A percentile compares a stretch with the other conserved stretches of the same genome.
Evolutionary conservation across 2,113 vertebrate species (phyloP).

Genomic region (Notarius quadriscutis): DNA sequence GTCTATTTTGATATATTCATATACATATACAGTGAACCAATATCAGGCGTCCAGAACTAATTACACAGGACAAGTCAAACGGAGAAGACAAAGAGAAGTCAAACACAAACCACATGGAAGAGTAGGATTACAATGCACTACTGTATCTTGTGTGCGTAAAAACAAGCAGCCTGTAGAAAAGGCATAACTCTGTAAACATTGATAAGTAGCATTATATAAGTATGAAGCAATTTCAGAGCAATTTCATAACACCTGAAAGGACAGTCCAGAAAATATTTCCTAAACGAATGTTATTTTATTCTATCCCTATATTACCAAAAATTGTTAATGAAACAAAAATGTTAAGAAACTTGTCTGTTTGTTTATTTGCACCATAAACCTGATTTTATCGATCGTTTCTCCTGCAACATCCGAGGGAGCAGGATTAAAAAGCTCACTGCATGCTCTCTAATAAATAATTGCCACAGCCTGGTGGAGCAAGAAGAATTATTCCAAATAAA

Average conservation of each 20-base stretch:
- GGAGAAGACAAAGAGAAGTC: not conserved
- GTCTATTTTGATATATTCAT: not conserved
- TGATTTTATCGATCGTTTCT: not conserved
- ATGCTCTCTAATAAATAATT: not conserved
- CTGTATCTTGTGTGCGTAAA: not conserved
- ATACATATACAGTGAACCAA: not conserved
- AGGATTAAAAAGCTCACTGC: not conserved
- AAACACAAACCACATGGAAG: not conserved
- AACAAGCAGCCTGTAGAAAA: not conserved
- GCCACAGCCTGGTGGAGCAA: not conserved
- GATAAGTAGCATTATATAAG: not conserved
- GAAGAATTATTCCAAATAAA: not conserved
- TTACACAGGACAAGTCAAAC: not conserved
- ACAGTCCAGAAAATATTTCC: not conserved
- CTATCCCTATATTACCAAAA: not conserved
- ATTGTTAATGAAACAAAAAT: not conserved
- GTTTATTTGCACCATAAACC: not conserved
- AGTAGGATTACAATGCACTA: not conserved
- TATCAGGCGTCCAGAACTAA: not conserved
- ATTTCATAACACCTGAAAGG: not conserved
- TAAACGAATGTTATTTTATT: not conserved
- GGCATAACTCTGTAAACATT: not conserved
- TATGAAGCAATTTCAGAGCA: not conserved
- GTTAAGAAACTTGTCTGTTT: not conserved
- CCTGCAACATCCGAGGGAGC: not conserved